These are phyloP conservation scores for Adineta ricciae DNA, from an alignment of 2,888 invertebrate genomes.

Conservation along the genomic window DNA sequence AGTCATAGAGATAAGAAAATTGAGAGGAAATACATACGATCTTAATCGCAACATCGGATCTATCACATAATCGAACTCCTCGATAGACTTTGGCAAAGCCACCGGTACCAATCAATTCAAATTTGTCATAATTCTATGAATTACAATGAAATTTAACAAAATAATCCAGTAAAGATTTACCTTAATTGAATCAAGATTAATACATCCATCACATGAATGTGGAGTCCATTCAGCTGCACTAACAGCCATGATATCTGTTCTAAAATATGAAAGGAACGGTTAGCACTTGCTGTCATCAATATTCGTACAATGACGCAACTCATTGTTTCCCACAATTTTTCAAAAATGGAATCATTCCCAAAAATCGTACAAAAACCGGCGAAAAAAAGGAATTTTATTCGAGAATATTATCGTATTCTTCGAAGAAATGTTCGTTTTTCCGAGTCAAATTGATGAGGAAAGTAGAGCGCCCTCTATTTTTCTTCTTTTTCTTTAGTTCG, in stretches of 20 bases:
- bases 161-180: background rate
- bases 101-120: conserved; percentile 77
- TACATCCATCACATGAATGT: conserved; percentile 7
- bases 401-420: no score
- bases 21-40: conserved; percentile 51
- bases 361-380: background rate
- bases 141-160: background rate
- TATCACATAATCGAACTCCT: conserved; percentile 68
- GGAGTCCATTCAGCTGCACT: background rate
- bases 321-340: background rate
- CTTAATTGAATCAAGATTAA: background rate
- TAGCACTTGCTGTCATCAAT: background rate
- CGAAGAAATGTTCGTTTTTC: no score
- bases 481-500: background rate
- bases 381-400: background rate
- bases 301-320: background rate
- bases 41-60: conserved; percentile 80
- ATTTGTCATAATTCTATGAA: conserved; percentile 61
- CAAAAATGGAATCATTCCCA: background rate
- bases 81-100: conserved; percentile 85
- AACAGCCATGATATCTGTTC: background rate
- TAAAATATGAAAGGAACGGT: background rate
- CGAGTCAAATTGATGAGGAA: background rate
- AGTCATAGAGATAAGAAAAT: background rate
- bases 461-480: background rate